Percentiles rank a stretch among this genome's conserved stretches.
These are phyloP conservation scores for Trachythela sp. DNA, from an alignment of 64 coral and sea anemone species.

Conservation along the genomic window DNA sequence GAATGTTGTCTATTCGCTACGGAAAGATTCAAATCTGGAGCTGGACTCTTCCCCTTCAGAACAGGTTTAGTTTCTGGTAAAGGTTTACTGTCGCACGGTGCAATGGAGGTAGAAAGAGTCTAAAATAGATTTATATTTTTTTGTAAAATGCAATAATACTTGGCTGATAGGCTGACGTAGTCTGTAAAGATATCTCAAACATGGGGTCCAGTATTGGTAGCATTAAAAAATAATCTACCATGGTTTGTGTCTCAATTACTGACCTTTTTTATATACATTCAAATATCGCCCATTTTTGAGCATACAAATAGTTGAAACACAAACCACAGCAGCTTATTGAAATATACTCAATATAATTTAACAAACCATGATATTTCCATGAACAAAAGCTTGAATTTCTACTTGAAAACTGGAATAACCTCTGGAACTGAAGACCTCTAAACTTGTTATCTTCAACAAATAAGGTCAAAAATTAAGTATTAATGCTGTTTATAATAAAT, in stretches of 20 bases:
- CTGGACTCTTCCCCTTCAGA: background rate
- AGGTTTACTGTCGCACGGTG: background rate
- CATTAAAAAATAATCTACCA: too few relatives aligned
- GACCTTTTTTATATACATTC: too few relatives aligned
- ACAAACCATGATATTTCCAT: constrained; percentile 7
- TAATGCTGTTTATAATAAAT: too few relatives aligned
- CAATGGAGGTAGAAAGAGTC: background rate
- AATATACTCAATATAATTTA: background rate
- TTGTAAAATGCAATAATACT: background rate
- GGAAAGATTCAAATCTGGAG: background rate
- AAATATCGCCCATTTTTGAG: too few relatives aligned
- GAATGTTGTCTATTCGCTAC: background rate
- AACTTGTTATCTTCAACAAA: background rate
- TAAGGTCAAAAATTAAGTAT: background rate
- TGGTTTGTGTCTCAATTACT: too few relatives aligned
- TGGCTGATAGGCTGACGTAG: background rate
- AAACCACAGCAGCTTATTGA: too few relatives aligned
- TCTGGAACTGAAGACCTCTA: background rate
- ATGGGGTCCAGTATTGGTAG: too few relatives aligned
- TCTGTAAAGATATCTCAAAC: too few relatives aligned
- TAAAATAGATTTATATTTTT: background rate
- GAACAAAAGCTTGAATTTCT: background rate
- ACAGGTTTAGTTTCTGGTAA: background rate
- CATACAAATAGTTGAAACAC: too few relatives aligned
- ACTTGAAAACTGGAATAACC: background rate